Percentiles rank a stretch among this genome's conserved stretches.
phyloP scores from a whole-genome alignment of 2,113 vertebrate genomes.

The Ramphastos sulfuratus region DNA sequence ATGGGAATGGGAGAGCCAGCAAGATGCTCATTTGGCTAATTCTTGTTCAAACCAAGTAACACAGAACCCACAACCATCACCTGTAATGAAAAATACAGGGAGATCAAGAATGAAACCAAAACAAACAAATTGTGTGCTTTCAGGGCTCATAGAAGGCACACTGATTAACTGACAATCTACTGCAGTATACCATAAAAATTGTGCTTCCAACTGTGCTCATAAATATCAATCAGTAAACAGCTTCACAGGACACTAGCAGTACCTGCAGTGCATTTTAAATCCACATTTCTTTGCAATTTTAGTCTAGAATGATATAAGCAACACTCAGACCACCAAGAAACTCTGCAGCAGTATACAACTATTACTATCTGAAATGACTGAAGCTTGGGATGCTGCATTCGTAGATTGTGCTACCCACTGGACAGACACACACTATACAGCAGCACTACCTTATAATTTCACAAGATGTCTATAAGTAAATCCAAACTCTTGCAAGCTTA shows the following conservation, averaged over 20 bases:
- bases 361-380: not conserved
- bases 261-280: not conserved
- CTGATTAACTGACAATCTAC: not conserved
- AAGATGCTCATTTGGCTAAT: not conserved
- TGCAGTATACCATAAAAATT: not conserved
- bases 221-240: not conserved
- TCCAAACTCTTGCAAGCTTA: not conserved
- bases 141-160: not conserved
- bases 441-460: not conserved
- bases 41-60: not conserved
- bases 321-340: not conserved
- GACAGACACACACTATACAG: not conserved
- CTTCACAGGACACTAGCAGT: not conserved
- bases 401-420: not conserved
- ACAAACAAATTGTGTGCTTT: not conserved
- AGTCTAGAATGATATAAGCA: not conserved
- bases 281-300: accelerated
- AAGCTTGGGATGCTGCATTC: not conserved
- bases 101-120: not conserved
- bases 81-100: not conserved
- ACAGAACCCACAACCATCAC: not conserved
- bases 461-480: not conserved
- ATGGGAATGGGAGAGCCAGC: not conserved
- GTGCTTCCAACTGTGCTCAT: not conserved
- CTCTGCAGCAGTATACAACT: not conserved